Evolutionary conservation across 2,113 vertebrate genomes (phyloP).

Genomic region (Gorilla gorilla): DNA sequence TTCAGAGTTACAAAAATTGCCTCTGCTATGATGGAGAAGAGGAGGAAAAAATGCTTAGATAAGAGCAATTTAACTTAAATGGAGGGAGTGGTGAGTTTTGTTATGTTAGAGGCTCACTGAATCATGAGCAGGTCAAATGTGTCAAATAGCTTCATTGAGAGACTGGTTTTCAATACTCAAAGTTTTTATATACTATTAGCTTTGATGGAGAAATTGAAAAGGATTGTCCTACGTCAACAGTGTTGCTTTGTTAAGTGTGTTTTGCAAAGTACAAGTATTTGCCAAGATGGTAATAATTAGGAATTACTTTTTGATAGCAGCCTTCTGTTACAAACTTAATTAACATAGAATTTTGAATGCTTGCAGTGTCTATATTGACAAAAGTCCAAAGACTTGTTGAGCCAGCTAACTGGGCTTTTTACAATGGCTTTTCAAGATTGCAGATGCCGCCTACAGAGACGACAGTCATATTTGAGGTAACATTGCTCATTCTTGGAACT

Average conservation of each 20-base stretch:
- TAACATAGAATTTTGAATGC: slow-evolving; percentile 33
- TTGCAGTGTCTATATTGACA: background rate
- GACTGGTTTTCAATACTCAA: background rate
- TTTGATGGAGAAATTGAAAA: background rate
- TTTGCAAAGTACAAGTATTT: background rate
- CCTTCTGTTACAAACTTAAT: background rate
- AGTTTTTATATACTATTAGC: background rate
- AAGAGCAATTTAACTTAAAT: background rate
- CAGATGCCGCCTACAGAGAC: slow-evolving; percentile 15
- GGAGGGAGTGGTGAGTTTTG: background rate
- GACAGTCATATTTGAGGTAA: slow-evolving; percentile 49
- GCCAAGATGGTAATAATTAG: background rate
- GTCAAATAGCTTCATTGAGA: background rate
- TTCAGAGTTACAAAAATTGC: background rate
- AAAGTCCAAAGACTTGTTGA: background rate
- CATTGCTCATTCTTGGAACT: background rate
- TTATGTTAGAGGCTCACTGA: background rate
- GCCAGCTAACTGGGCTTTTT: background rate
- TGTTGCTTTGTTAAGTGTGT: background rate
- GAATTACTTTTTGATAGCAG: background rate
- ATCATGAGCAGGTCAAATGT: background rate
- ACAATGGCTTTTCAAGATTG: slow-evolving; percentile 54
- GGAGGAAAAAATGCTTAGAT: background rate
- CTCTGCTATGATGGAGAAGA: background rate
- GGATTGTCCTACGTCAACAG: background rate